These are phyloP conservation scores for Synchiropus splendidus DNA, from an alignment of 2,113 vertebrate species.

Conservation along the genomic window DNA sequence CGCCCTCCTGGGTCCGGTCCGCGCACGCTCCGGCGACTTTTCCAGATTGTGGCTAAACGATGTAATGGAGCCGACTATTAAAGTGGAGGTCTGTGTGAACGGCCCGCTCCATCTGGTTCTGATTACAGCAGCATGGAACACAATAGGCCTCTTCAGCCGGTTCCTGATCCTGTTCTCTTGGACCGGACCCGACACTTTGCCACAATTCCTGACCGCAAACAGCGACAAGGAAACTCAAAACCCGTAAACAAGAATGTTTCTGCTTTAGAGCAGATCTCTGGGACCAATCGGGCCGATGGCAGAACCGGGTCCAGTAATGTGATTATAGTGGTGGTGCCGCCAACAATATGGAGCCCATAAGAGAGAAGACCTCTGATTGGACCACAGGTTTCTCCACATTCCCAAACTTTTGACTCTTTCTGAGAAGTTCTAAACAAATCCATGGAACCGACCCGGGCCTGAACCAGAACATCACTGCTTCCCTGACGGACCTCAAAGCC, in stretches of 20 bases:
- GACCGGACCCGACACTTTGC: slow-evolving; percentile 62
- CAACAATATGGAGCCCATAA: slow-evolving; percentile 3
- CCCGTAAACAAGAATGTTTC: slow-evolving; percentile 59
- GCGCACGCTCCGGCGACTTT: too few species aligned
- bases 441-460: too few species aligned
- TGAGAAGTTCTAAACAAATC: too few species aligned
- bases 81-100: slow-evolving; percentile 55
- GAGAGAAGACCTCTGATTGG: background rate
- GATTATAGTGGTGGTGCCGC: slow-evolving; percentile 34
- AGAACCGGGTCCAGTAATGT: slow-evolving; percentile 40
- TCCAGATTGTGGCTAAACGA: slow-evolving; percentile 50
- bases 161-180: slow-evolving; percentile 57
- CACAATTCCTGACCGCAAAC: slow-evolving; percentile 55
- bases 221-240: slow-evolving; percentile 58
- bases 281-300: slow-evolving; percentile 22
- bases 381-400: background rate
- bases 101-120: slow-evolving; percentile 50
- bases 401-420: background rate
- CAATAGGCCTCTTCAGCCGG: slow-evolving; percentile 55
- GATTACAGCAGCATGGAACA: slow-evolving; percentile 52
- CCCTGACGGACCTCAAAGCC: too few species aligned
- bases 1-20: too few species aligned
- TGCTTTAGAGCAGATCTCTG: slow-evolving; percentile 52
- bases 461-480: too few species aligned
- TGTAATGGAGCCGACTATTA: slow-evolving; percentile 56